phyloP scores from a whole-genome alignment of 2,888 invertebrate genomes.

The Choristoneura rosaceana region DNA sequence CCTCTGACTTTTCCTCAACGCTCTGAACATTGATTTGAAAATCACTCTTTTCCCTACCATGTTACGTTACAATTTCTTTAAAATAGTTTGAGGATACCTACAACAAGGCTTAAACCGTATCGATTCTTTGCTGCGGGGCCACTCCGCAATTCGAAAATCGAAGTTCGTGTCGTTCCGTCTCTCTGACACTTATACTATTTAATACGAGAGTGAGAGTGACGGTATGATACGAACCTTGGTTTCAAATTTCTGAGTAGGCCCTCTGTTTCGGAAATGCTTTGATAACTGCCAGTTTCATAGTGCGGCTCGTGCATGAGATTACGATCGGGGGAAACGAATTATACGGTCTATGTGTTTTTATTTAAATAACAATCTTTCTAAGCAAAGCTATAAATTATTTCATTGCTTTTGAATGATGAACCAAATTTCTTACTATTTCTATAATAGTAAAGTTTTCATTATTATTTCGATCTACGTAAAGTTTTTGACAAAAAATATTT shows the following conservation, averaged over 20 bases:
- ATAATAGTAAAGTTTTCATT: too few species aligned
- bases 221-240: too few species aligned
- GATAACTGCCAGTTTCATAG: constrained; percentile 50
- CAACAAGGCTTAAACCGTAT: background rate
- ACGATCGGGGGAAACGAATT: constrained; percentile 20
- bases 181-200: too few species aligned
- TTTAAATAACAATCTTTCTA: background rate
- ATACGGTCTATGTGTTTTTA: constrained; percentile 8
- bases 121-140: background rate
- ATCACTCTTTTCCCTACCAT: constrained; percentile 51
- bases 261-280: constrained; percentile 52
- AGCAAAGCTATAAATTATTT: background rate
- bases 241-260: too few species aligned
- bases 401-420: too few species aligned
- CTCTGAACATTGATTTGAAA: constrained; percentile 54
- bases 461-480: too few species aligned
- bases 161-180: too few species aligned
- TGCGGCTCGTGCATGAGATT: constrained; percentile 34
- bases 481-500: too few species aligned
- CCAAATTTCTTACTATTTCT: too few species aligned
- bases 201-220: too few species aligned
- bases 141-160: too few species aligned
- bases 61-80: constrained; percentile 55
- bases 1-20: constrained; percentile 69
- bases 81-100: constrained; percentile 28